These are phyloP conservation scores for Mus musculus DNA, from an alignment of 2,113 vertebrate species.

Conservation along the genomic window DNA sequence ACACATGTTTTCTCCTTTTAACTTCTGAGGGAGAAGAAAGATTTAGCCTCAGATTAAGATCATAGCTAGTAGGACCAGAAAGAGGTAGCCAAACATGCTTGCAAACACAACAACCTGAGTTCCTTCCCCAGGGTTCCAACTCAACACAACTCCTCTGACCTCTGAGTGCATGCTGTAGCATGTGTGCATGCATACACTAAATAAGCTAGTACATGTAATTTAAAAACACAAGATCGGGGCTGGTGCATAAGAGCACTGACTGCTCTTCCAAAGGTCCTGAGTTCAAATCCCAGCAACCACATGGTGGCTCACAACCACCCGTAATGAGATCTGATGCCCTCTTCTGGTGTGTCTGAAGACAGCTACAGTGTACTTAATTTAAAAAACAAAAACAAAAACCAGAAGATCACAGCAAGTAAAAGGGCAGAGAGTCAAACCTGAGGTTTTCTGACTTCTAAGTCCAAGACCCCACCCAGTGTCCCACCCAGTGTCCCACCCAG, in stretches of 20 bases:
- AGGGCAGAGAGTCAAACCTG: background rate
- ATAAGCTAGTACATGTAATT: background rate
- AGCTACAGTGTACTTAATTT: no score
- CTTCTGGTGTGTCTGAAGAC: no score
- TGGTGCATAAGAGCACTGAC: no score
- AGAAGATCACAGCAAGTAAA: background rate
- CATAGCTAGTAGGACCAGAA: background rate
- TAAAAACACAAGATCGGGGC: background rate
- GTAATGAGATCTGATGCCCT: no score
- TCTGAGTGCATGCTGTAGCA: no score
- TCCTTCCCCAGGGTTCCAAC: background rate
- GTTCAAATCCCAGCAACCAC: no score
- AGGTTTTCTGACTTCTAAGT: background rate
- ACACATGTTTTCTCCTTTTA: background rate
- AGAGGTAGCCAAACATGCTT: background rate
- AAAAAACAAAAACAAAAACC: no score
- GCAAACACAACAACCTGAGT: background rate
- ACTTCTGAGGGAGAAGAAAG: background rate
- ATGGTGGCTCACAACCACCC: no score
- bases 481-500: fast-evolving
- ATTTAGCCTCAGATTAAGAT: background rate
- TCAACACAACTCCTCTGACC: background rate
- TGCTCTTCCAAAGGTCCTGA: no score
- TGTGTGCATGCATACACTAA: background rate
- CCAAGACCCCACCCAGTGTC: background rate